Evolutionary conservation across 2,113 vertebrate genomes (phyloP), one percentile per base, ranked within the genome.

Genomic region (Vidua macroura): DNA sequence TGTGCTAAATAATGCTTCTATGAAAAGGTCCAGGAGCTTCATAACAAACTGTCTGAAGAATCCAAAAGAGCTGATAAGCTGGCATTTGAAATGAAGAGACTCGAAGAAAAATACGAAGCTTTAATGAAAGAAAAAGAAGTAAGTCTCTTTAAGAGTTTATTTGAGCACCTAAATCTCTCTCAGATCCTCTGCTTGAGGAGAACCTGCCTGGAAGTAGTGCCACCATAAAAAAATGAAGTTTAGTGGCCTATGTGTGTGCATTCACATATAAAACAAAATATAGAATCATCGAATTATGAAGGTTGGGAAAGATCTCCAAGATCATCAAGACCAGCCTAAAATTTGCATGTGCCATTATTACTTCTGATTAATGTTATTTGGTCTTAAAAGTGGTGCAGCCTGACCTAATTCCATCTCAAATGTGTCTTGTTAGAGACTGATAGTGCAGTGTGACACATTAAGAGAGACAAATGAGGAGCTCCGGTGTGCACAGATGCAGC

Each of bases 391-490:
- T 83, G 37, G 11, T 67, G 64, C 39, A 37, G 48, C 60, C 21
- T 78, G 73, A 64, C 49, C 69, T 78, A 78, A 77, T 76, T 83
- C 25, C 11, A 76, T 27, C 41, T 88, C 53, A 39, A 85, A 83
- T 81, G 4, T 91, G 6, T 92, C 20, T 75, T 59, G 35, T 55
- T 86, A 99, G 99, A 98, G 99, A 78, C 97, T 99, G 88, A 99
- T 99, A 91, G 96, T 99, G 25, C 99, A 99, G 83, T 98, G 99
- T 90, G 99, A 99, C 95, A 98, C 99, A 55, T 95, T 99, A 33
- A 99, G 98, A 95, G 99, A 99, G 96, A 99, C 98, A 21, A 99
- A 99, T 12, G 99, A 99, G 97, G 99, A 99, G 86, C 98, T 99
- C 31, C 98, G 98, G 31, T 99, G 98, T 96, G 98, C 98, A 60